A percentile compares a stretch with the other conserved stretches of the same genome.
These are phyloP conservation scores for Reticulitermes lucifugus DNA, from an alignment of 2,888 invertebrate species.

Conservation along the genomic window DNA sequence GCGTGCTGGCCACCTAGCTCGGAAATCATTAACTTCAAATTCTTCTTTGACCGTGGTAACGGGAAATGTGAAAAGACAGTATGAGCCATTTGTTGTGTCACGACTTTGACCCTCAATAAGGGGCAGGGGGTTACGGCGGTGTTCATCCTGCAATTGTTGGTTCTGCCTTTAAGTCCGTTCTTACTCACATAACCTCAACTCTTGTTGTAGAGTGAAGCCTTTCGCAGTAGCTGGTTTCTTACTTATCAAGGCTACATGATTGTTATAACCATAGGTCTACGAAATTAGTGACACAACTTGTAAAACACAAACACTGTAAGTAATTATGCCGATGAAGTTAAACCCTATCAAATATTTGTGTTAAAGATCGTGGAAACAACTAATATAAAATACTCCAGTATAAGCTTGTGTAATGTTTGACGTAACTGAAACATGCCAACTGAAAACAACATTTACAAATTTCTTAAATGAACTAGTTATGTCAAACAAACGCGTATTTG, in stretches of 20 bases:
- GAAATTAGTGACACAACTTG: background rate
- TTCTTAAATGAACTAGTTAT: no score
- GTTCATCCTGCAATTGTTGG: conserved; percentile 6
- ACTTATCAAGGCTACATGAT: background rate
- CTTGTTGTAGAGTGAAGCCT: background rate
- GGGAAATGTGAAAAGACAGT: background rate
- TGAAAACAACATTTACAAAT: no score
- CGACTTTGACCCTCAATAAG: no score
- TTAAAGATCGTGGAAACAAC: no score
- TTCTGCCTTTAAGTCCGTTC: background rate
- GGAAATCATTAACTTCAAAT: background rate
- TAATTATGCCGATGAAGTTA: no score
- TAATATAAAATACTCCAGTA: no score
- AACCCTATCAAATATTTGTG: no score
- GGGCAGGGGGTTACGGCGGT: background rate
- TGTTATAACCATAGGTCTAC: background rate
- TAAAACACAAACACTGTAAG: no score
- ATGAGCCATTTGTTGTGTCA: background rate
- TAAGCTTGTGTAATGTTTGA: no score
- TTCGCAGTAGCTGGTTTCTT: background rate
- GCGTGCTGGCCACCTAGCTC: background rate
- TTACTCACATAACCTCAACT: background rate
- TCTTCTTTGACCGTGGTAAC: background rate
- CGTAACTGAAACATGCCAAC: no score
- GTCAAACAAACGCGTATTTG: no score